Base-by-base conservation (phyloP, 2,797 vertebrate genomes). In the Fratercula arctica region DNA sequence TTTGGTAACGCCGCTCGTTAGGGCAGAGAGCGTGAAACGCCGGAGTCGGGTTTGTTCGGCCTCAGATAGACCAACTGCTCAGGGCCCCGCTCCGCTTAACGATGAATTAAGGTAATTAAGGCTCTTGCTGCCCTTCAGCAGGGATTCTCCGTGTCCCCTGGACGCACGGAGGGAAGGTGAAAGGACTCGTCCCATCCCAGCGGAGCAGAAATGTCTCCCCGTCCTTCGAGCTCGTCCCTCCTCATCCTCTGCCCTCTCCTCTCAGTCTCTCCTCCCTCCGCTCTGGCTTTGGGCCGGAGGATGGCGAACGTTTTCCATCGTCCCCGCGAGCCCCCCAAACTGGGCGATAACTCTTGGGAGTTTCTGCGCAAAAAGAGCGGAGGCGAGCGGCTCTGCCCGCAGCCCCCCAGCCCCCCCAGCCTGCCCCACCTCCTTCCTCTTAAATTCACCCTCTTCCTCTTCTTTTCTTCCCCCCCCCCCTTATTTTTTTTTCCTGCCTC, bases 401-500 rank as follows among this genome's bases (percentile, higher is more conserved):
- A 33, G 63, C 37, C 17, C 8, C 3, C 14, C 29, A 0, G 57
- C 6, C 0, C 3, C 18, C 60, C 4, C 45, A 10, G 13, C 69
- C 13, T 53, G 1, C 53, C 0, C n/a, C 33, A 8, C 13, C 14
- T 43, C 16, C 35, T 53, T 53, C 3, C 45, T 31, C 70, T 31
- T 2, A 1, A 45, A 5, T 15, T 23, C 39, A 13, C 16, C 2
- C 14, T 21, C 60, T 50, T 10, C 37, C 67, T 78, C 26, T 69
- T 33, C 41, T 53, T 28, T 50, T 25, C 14, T 15, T 16, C 15
- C 25, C 26, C 25, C 16, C 26, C 26, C 16, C 35, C 35, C 8
- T 56, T 68, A 45, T 7, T 16, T 60, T 85, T 74, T 63, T 63
- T 28, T 63, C 67, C 61, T 29, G 12, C 96, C 77, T 97, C 93